phyloP scores from a whole-genome alignment of 2,797 vertebrate species.

The Coranthus polyacanthus region DNA sequence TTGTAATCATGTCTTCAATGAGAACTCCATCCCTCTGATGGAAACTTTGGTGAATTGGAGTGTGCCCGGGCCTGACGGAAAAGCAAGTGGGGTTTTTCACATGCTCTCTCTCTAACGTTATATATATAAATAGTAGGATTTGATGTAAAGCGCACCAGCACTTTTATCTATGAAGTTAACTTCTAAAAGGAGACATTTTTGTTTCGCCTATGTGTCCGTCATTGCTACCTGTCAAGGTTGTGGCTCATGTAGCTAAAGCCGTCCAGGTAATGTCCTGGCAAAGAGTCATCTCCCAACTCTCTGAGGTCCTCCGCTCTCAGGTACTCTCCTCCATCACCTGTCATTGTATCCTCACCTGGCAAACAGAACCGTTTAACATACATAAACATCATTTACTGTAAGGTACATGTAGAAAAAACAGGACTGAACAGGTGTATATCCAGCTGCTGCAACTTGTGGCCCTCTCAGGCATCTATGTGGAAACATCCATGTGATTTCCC shows the following conservation, averaged over 20 bases:
- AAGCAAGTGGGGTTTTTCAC: neutral
- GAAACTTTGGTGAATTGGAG: conserved; percentile 90
- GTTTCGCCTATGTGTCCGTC: no score
- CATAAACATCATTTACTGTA: no score
- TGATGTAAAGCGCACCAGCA: no score
- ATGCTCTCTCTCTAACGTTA: neutral
- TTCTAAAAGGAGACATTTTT: no score
- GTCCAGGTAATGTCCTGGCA: conserved; percentile 95
- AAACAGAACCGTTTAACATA: conserved; percentile 16
- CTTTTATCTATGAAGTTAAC: no score
- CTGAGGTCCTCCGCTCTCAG: conserved; percentile 94
- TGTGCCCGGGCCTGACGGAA: conserved; percentile 88
- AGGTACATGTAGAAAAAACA: no score
- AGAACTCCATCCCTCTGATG: conserved; percentile 89
- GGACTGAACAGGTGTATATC: neutral
- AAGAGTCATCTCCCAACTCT: conserved; percentile 96
- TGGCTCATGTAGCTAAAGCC: conserved; percentile 95
- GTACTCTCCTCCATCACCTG: conserved; percentile 96
- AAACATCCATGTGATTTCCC: no score
- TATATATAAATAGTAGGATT: neutral
- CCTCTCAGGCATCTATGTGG: no score
- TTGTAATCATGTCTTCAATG: conserved; percentile 92
- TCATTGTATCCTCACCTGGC: conserved; percentile 96
- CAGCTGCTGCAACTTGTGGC: neutral
- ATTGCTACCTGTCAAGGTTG: conserved; percentile 92